phyloP scores from a whole-genome alignment of 1,140 invertebrate species.

The Antheraea mylitta region DNA sequence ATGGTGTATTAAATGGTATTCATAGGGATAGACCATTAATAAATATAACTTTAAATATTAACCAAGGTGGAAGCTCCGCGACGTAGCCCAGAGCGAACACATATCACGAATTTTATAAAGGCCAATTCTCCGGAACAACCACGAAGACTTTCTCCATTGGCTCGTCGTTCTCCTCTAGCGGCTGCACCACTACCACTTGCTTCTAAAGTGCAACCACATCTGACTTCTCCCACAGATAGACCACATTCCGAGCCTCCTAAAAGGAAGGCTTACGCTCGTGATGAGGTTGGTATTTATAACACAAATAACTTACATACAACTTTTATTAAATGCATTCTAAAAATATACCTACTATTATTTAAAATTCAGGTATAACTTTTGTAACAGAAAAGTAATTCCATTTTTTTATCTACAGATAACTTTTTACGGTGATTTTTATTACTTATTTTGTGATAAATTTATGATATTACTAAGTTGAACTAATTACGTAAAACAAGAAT shows the following conservation, averaged over 20 bases:
- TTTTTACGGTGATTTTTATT: too few species aligned
- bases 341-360: too few species aligned
- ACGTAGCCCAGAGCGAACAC: slow-evolving; percentile 67
- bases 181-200: slow-evolving; percentile 38
- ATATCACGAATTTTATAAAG: slow-evolving; percentile 72
- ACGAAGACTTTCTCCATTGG: slow-evolving; percentile 38
- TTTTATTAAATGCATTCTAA: too few species aligned
- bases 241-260: slow-evolving; percentile 72
- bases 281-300: slow-evolving; percentile 44
- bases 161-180: slow-evolving; percentile 52
- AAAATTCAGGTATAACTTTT: too few species aligned
- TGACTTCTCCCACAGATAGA: slow-evolving; percentile 40
- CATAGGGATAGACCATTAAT: background rate
- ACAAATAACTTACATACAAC: too few species aligned
- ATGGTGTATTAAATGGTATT: too few species aligned
- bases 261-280: slow-evolving; percentile 63
- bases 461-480: too few species aligned
- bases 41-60: slow-evolving; percentile 4
- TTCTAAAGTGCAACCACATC: slow-evolving; percentile 18
- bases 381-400: too few species aligned
- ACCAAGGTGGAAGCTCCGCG: slow-evolving; percentile 63
- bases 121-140: slow-evolving; percentile 63
- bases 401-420: too few species aligned
- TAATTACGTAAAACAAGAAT: too few species aligned
- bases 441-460: too few species aligned